Percentiles rank a stretch among this genome's conserved stretches.
phyloP scores from a whole-genome alignment of 1,140 invertebrate genomes.

The Meloidogyne exigua region DNA sequence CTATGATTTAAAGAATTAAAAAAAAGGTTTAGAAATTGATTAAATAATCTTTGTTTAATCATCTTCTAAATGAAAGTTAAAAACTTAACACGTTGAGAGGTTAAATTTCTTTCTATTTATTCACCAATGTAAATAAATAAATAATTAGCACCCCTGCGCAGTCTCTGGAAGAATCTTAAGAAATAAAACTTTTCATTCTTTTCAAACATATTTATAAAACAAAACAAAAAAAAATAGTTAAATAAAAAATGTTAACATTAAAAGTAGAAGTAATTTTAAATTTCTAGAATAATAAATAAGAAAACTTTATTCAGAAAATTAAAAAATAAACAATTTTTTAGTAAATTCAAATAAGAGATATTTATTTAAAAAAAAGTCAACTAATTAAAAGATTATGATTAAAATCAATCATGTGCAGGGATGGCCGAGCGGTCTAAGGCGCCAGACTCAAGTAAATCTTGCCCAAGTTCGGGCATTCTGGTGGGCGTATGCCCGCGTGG shows the following conservation, averaged over 20 bases:
- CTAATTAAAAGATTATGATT: background rate
- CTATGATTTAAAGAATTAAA: background rate
- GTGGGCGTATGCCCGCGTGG: slow-evolving; percentile 28
- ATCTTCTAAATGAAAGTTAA: background rate
- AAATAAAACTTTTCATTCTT: no score
- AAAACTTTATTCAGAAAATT: background rate
- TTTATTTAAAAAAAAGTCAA: background rate
- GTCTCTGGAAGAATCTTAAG: background rate
- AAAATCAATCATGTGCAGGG: background rate
- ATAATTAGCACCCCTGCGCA: background rate
- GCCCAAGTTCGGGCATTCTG: slow-evolving; percentile 17
- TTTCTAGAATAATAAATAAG: no score
- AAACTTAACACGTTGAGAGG: background rate
- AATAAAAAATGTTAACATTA: no score
- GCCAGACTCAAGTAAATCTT: slow-evolving; percentile 23
- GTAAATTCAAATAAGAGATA: no score
- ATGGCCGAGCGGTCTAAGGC: slow-evolving; percentile 33
- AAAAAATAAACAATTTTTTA: no score
- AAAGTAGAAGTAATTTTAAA: no score
- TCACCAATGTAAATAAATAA: background rate
- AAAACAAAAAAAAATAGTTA: no score
- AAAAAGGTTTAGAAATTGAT: background rate
- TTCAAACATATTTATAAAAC: no score
- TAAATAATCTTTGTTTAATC: background rate
- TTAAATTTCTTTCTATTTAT: background rate